These are phyloP conservation scores for Tetramorium parvispinum DNA, from an alignment of 1,140 invertebrate genomes.

Conservation along the genomic window DNA sequence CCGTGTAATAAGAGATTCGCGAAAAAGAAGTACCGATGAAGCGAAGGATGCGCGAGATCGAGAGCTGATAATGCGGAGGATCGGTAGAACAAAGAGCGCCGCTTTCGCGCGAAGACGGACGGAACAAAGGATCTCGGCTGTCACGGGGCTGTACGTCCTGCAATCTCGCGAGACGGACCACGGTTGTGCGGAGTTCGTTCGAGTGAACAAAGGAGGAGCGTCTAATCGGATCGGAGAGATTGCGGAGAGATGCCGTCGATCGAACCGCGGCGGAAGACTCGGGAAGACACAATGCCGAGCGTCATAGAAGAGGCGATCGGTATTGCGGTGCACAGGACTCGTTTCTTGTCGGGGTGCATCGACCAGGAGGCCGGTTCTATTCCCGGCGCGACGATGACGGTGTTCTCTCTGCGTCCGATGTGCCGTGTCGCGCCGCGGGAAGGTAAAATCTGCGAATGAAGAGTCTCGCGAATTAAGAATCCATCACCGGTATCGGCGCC, in stretches of 20 bases:
- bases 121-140: slow-evolving; percentile 33
- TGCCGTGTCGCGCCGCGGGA: slow-evolving; percentile 41
- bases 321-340: slow-evolving; percentile 64
- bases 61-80: not conserved
- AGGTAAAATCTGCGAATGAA: slow-evolving; percentile 66
- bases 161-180: not conserved
- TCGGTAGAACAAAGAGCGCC: slow-evolving; percentile 36
- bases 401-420: slow-evolving; percentile 39
- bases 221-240: slow-evolving; percentile 36
- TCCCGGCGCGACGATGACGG: slow-evolving; percentile 67
- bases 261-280: not conserved
- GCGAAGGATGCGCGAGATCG: not conserved
- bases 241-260: slow-evolving; percentile 18
- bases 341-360: slow-evolving; percentile 68
- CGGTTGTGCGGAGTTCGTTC: slow-evolving; percentile 2
- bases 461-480: slow-evolving; percentile 65
- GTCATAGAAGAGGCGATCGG: slow-evolving; percentile 52
- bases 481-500: slow-evolving; percentile 37
- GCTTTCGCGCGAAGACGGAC: slow-evolving; percentile 15
- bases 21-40: not conserved
- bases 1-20: not conserved
- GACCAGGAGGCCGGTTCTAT: slow-evolving; percentile 73
- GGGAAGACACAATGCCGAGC: slow-evolving; percentile 17
- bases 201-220: slow-evolving; percentile 37
- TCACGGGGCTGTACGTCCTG: slow-evolving; percentile 38